Base-by-base conservation (phyloP, 2,113 vertebrate species). In the Argyrosomus japonicus region DNA sequence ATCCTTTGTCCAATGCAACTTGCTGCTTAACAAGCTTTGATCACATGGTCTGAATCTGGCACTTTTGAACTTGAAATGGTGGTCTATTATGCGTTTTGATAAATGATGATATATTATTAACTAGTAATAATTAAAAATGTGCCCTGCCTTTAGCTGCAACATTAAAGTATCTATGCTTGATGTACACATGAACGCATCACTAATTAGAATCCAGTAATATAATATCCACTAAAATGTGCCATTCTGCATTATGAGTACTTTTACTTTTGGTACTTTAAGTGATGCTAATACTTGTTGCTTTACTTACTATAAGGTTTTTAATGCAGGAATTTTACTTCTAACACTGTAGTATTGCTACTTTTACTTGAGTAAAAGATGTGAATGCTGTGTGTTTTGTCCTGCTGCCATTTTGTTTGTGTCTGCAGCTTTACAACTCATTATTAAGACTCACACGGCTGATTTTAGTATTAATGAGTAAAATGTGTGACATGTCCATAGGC, bases 401-500 rank as follows among this genome's bases (percentile, higher is more conserved):
- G 25, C 43, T 23, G 40, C 27, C 27, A 19, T 27, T 54, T 47
- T 23, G 5, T 40, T 47, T 80, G 27, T 21, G 11, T 57, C 7
- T 13, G 5, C 43, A 47, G 25, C 57, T 29, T 7, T 12, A 21
- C 45, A 27, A 18, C 13, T 25, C 4, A 17, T 68, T 14, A 8
- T 40, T n/a, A 68, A 79, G 61, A 72, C 51, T 69, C 70, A 61
- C 32, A 51, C 9, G 68, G 74, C 53, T 54, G 71, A 71, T 78
- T 83, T 77, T 23, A 43, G 48, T 27, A 19, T 60, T 14, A 23
- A 15, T 58, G 17, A 23, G 40, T 43, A 48, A 79, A 27, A 29
- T n/a, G 63, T 75, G 75, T 88, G 50, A 82, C 67, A 23, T 74
- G 61, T 78, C 65, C 74, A 54, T 6, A 60, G 40, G 48, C 21